A percentile compares a stretch with the other conserved stretches of the same genome.
Conservation (phyloP, 2,888 invertebrate genomes). For the Chalcosyrphus nemorum region DNA sequence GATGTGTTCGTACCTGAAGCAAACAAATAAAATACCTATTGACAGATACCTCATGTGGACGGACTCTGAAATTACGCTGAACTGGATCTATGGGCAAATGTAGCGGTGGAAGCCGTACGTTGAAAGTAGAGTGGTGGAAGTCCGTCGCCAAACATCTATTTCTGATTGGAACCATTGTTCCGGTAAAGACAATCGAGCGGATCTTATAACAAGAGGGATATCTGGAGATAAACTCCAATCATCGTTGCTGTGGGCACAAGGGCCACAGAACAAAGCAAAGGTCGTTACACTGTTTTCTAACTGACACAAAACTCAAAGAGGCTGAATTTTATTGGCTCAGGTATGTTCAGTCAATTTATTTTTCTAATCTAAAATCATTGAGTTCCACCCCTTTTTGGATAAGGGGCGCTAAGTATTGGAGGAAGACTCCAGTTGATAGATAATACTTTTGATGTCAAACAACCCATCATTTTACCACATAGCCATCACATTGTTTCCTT, state of each 20-base stretch:
- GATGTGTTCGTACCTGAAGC: background rate
- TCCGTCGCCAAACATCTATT: too few relatives aligned
- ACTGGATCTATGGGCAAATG: background rate
- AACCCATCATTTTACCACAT: background rate
- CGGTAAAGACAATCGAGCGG: background rate
- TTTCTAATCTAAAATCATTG: too few relatives aligned
- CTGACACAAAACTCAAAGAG: background rate
- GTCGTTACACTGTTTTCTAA: background rate
- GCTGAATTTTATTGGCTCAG: background rate
- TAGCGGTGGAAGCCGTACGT: constrained; percentile 8
- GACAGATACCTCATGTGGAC: too few relatives aligned
- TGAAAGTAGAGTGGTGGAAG: background rate
- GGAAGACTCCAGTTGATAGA: background rate
- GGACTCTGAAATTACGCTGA: background rate
- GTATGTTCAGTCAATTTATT: too few relatives aligned
- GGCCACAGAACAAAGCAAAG: background rate
- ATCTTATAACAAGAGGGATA: background rate
- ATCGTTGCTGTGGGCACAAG: background rate
- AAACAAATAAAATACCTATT: too few relatives aligned
- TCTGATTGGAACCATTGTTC: too few relatives aligned
- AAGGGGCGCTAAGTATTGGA: background rate
- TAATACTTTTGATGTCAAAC: background rate
- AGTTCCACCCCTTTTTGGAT: background rate
- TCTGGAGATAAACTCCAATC: background rate
- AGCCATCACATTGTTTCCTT: background rate